phyloP scores from a whole-genome alignment of 2,113 vertebrate genomes.

The Sinocyclocheilus anshuiensis region DNA sequence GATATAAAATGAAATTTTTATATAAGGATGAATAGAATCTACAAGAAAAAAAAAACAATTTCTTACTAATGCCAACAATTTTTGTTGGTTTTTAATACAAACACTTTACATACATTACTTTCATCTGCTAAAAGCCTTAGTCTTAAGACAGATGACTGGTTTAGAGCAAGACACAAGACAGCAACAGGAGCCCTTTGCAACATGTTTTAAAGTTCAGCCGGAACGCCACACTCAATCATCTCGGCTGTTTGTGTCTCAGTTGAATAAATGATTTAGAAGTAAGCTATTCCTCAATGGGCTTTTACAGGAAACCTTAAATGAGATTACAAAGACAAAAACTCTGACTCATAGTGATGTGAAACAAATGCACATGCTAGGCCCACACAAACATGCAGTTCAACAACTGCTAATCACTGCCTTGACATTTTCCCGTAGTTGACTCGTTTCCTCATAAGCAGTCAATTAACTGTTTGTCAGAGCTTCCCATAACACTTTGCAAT shows the following conservation, averaged over 20 bases:
- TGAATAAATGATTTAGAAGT: conserved; percentile 28
- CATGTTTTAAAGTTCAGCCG: conserved; percentile 16
- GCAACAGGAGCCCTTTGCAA: neutral
- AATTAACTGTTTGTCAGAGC: neutral
- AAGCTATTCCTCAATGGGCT: conserved; percentile 9
- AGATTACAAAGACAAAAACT: conserved; percentile 13
- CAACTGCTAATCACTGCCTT: neutral
- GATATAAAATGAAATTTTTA: too few relatives aligned
- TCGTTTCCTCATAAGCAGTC: neutral
- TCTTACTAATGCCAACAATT: neutral
- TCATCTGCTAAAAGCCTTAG: conserved; percentile 11
- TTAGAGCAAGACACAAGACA: neutral
- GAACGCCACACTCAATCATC: conserved; percentile 30
- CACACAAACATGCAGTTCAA: neutral
- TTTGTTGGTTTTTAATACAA: neutral
- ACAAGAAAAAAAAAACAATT: neutral
- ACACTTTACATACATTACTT: neutral
- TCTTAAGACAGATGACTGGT: neutral
- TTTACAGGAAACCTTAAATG: conserved; percentile 23
- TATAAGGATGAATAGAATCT: neutral
- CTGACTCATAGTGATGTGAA: conserved; percentile 31
- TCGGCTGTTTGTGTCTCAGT: conserved; percentile 13
- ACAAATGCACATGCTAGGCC: neutral
- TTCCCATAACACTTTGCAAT: neutral
- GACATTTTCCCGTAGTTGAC: neutral